Evolutionary conservation across 2,797 vertebrate species (phyloP), one percentile per base, ranked within the genome.

Genomic region (Alca torda): DNA sequence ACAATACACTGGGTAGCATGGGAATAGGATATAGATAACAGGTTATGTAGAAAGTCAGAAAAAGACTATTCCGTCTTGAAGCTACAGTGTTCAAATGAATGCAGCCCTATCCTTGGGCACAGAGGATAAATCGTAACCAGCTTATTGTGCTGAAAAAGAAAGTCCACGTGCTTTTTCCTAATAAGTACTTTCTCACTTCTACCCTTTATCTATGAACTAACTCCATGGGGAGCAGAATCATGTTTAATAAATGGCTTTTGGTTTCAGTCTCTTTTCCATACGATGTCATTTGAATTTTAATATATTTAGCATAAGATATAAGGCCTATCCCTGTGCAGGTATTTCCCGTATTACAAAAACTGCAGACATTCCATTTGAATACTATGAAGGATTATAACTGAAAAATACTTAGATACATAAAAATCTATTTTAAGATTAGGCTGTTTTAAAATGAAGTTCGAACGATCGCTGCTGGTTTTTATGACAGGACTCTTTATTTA

Each of bases 211-310:
- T 48, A 5, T 35, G 50, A 54, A 92, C 59, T 76, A 1, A 53
- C 80, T 93, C 59, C 57, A 70, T 0, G 1, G 74, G 70, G 45
- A 92, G n/a, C 53, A 93, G 80, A 81, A 80, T 84, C 43, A 51
- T 90, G 51, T 91, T 85, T 94, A 82, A 88, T 93, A 90, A 91
- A 87, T 95, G 64, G 35, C 15, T 82, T 41, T 80, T 82, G 43
- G 51, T 91, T 96, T 89, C 79, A 45, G 20, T 57, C 54, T 76
- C 43, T 91, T 92, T 84, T 88, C 87, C 21, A 4, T 76, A 88
- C 88, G 63, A 91, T 18, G 16, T 80, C 41, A 70, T 84, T 70
- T 94, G 77, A 89, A 93, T 89, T 88, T 76, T 82, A 82, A 90
- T 73, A 43, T 75, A 90, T 86, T 95, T 73, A 96, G 28, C 50